Conservation (phyloP, 2,113 vertebrate genomes). For the Dasyprocta punctata region DNA sequence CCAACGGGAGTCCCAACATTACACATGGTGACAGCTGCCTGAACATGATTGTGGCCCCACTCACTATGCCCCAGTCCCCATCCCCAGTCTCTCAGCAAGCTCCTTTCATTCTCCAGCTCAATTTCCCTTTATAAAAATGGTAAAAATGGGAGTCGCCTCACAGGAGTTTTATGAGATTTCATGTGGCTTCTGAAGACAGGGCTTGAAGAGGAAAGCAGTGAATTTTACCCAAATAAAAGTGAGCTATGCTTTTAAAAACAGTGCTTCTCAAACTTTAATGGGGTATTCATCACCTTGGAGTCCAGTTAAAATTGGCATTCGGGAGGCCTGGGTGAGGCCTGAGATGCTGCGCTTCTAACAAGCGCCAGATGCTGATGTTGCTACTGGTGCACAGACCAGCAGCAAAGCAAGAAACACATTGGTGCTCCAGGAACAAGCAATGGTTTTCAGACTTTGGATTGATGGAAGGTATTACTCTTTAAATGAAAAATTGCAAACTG, state of each 20-base stretch:
- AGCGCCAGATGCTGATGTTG: not conserved
- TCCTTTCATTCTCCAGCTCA: not conserved
- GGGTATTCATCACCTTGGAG: not conserved
- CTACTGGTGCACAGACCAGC: accelerated
- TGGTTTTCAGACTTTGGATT: not conserved
- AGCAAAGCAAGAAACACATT: not conserved
- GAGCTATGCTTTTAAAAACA: not conserved
- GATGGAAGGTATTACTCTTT: not conserved
- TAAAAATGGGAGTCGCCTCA: not conserved
- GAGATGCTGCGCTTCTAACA: not conserved
- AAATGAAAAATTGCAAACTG: not conserved
- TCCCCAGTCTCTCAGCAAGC: not conserved
- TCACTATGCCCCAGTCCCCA: not conserved
- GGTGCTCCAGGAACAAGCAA: not conserved
- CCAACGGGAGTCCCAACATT: not conserved
- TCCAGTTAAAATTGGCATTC: not conserved
- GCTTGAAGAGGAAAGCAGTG: constrained; percentile 43
- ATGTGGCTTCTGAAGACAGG: not conserved
- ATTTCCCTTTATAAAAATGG: constrained; percentile 39
- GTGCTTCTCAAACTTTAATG: not conserved
- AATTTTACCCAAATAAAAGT: not conserved
- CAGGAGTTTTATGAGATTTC: not conserved
- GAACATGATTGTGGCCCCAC: accelerated
- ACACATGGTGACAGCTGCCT: not conserved
- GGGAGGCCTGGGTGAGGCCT: not conserved